Base-by-base conservation (phyloP, 1,140 invertebrate genomes). In the Achroia grisella region DNA sequence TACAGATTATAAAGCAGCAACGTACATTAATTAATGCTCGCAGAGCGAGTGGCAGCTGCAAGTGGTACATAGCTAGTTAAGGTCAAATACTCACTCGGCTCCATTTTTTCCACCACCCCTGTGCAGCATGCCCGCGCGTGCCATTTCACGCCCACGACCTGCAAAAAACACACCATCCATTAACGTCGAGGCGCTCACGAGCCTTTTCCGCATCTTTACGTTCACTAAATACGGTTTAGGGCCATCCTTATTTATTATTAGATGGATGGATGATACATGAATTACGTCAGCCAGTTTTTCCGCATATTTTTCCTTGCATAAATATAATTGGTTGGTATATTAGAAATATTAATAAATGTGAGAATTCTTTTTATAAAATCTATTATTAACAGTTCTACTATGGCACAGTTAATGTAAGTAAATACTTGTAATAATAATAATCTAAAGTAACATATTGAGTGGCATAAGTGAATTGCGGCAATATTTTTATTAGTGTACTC, bases 91-190 rank as follows among this genome's bases (percentile, higher is more conserved):
- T 86, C 62, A 86, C 86, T 87, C 86, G 48, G 86, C 75, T 69
- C 76, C 84, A 81, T 85, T 85, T 77, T 86, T 86, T 75, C 85
- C 83, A 62, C 85, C 83, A 62, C 78, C 84, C 66, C 79, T 86
- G 64, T 87, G 86, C 73, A 86, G 82, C 86, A 87, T 87, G 69
- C 86, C 84, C 79, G 86, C 79, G 72, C 82, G 82, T 64, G 86
- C 86, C 86, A 87, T 87, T 69, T 86, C 83, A 86, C 72, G 76
- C 71, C 72, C 71, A 71, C 62, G 57, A 61, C 71, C 85, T 86
- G 81, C 36, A 77, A 72, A 84, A 81, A 80, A 67, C 54, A 63
- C 54, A 64, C 69, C 70, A 78, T 75, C 71, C 64, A 80, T 84
- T 84, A 80, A 63, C 55, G 70, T 65, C 60, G 61, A 60, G 62